phyloP scores from a whole-genome alignment of 1,140 invertebrate genomes.

The Brachionus koreanus region DNA sequence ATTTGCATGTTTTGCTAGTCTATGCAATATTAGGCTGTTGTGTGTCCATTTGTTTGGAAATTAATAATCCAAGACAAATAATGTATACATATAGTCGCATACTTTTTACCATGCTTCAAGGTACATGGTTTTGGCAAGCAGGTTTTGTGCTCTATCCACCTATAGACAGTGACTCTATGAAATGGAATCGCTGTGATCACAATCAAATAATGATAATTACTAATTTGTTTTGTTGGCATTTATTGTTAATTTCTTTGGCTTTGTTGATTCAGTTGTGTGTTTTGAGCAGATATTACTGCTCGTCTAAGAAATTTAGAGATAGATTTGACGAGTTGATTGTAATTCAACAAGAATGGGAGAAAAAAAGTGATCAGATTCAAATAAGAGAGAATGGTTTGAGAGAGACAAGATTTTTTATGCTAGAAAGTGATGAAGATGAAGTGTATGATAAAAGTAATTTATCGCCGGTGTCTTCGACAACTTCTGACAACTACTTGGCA shows the following conservation, averaged over 20 bases:
- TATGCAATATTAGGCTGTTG: constrained; percentile 55
- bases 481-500: background rate
- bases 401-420: background rate
- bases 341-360: background rate
- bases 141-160: constrained; percentile 62
- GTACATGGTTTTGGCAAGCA: constrained; percentile 62
- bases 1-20: constrained; percentile 60
- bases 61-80: constrained; percentile 54
- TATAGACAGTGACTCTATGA: constrained; percentile 4
- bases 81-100: constrained; percentile 53
- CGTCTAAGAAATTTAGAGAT: background rate
- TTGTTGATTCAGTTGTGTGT: constrained; percentile 9
- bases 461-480: background rate
- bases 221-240: constrained; percentile 50
- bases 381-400: background rate
- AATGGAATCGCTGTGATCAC: constrained; percentile 56
- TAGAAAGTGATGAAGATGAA: background rate
- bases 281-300: background rate
- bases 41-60: constrained; percentile 54
- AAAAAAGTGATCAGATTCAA: background rate
- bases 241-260: constrained; percentile 21
- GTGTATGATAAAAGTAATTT: background rate
- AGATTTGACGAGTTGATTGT: constrained; percentile 1
- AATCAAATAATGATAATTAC: constrained; percentile 59
- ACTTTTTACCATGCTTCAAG: constrained; percentile 59